phyloP scores from a whole-genome alignment of 1,140 invertebrate genomes.

The Saccostrea glomerata region DNA sequence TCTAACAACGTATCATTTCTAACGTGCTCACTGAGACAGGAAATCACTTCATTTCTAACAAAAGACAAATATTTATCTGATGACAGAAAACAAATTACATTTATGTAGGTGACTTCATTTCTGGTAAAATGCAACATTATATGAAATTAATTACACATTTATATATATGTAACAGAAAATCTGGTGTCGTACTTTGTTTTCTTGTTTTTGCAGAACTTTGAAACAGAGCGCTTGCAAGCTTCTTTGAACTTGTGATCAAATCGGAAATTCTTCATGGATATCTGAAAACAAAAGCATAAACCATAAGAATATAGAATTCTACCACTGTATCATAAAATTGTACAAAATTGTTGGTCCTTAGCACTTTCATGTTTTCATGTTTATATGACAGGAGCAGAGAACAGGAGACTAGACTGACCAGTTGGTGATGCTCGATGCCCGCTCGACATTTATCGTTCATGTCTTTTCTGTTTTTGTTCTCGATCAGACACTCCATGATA shows the following conservation, averaged over 20 bases:
- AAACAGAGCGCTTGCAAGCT: conserved; percentile 91
- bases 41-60: conserved; percentile 89
- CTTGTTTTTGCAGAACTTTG: conserved; percentile 85
- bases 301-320: too few species aligned
- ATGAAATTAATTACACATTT: neutral
- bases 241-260: conserved; percentile 98
- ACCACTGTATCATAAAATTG: too few species aligned
- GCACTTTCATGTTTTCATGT: too few species aligned
- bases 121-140: too few species aligned
- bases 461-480: conserved; percentile 91
- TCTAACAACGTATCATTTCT: conserved; percentile 90
- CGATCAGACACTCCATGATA: conserved; percentile 95
- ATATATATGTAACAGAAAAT: neutral
- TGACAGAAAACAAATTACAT: too few species aligned
- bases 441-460: conserved; percentile 90
- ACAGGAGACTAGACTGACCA: conserved; percentile 72
- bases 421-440: conserved; percentile 93
- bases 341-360: too few species aligned
- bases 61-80: neutral
- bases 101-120: too few species aligned
- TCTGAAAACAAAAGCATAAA: conserved; percentile 78
- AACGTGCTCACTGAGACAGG: conserved; percentile 93
- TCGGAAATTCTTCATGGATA: conserved; percentile 94
- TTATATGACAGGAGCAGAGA: too few species aligned
- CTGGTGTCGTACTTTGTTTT: conserved; percentile 79